Evolutionary conservation across 2,888 invertebrate genomes (phyloP).

Genomic region (Ichneumon xanthorius): DNA sequence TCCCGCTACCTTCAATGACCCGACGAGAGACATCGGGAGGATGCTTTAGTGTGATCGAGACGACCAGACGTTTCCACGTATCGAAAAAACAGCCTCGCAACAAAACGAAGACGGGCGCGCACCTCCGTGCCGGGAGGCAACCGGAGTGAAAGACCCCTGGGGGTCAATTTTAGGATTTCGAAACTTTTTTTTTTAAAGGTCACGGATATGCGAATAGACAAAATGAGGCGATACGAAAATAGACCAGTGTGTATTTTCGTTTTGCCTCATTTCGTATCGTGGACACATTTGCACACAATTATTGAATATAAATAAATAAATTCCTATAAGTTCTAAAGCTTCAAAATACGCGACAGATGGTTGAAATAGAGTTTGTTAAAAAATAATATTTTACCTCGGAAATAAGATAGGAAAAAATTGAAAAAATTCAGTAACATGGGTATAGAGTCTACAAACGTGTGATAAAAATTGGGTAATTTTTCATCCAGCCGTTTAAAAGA

Average conservation of each 20-base stretch:
- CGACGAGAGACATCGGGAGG: slow-evolving; percentile 5
- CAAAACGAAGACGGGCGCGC: background rate
- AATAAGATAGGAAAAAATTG: background rate
- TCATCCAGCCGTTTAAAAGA: background rate
- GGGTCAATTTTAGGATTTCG: slow-evolving; percentile 28
- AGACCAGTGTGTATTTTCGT: too few relatives aligned
- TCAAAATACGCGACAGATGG: too few relatives aligned
- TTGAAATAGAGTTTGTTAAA: background rate
- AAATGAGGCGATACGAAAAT: background rate
- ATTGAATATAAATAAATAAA: too few relatives aligned
- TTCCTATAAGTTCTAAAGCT: too few relatives aligned
- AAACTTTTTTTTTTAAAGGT: slow-evolving; percentile 34
- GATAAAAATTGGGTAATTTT: background rate
- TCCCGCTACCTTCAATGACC: slow-evolving; percentile 7
- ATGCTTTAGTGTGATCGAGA: slow-evolving; percentile 50
- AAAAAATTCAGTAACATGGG: background rate
- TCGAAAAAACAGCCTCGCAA: slow-evolving; percentile 19
- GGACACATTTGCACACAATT: background rate
- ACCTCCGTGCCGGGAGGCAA: background rate
- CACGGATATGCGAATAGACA: background rate
- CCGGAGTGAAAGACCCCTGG: slow-evolving; percentile 14
- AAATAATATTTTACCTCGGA: background rate
- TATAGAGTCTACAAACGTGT: background rate
- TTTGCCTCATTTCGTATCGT: too few relatives aligned
- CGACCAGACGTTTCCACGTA: slow-evolving; percentile 18